Conservation (phyloP, 2,113 vertebrate species). For the Gallinago paraguaiae region DNA sequence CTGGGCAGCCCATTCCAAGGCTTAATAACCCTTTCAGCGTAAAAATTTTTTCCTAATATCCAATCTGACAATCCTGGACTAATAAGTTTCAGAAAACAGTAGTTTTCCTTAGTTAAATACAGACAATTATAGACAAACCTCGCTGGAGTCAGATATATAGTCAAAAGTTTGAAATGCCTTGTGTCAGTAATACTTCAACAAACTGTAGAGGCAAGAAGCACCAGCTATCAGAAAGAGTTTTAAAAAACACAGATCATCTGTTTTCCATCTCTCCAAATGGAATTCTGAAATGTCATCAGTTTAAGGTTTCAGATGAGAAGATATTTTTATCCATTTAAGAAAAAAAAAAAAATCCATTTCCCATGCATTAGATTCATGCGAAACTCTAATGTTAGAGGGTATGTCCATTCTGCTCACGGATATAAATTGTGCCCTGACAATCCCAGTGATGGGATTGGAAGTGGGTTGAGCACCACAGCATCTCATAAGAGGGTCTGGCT, state of each 20-base stretch:
- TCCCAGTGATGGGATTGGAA: slow-evolving; percentile 39
- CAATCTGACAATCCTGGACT: background rate
- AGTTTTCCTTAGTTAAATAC: background rate
- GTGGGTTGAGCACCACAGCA: background rate
- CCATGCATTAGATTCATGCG: slow-evolving; percentile 18
- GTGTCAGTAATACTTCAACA: background rate
- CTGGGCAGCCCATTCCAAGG: no score
- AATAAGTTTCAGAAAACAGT: background rate
- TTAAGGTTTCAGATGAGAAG: slow-evolving; percentile 39
- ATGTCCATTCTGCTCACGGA: slow-evolving; percentile 12
- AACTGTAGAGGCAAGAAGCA: background rate
- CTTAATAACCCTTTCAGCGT: no score
- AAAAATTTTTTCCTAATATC: no score
- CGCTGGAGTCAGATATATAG: background rate
- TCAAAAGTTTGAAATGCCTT: slow-evolving; percentile 3
- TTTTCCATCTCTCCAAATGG: slow-evolving; percentile 28
- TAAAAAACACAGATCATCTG: slow-evolving; percentile 24
- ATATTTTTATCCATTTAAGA: slow-evolving; percentile 51
- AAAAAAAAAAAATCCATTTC: slow-evolving; percentile 49
- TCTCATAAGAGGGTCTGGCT: background rate
- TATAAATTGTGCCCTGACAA: slow-evolving; percentile 48
- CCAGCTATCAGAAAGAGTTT: slow-evolving; percentile 12
- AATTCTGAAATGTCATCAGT: slow-evolving; percentile 61
- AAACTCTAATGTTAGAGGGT: slow-evolving; percentile 27
- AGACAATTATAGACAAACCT: background rate